Percentiles rank a stretch among this genome's conserved stretches.
Evolutionary conservation across 2,888 invertebrate genomes (phyloP).

Genomic region (Eretmocerus hayati): DNA sequence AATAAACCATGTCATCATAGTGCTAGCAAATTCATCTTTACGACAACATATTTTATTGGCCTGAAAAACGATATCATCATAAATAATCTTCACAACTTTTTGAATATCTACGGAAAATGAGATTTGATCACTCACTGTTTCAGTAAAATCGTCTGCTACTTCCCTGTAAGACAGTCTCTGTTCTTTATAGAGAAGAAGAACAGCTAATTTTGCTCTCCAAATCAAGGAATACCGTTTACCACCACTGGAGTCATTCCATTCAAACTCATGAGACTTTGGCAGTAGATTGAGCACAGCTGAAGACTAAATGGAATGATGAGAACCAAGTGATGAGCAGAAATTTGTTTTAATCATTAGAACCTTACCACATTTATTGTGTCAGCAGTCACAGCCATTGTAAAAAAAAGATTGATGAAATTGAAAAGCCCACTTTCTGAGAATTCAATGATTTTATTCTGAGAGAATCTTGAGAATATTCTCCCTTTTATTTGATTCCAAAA

Average conservation of each 20-base stretch:
- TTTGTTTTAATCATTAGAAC: conserved; percentile 27
- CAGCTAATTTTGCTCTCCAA: conserved; percentile 39
- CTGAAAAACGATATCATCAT: conserved; percentile 19
- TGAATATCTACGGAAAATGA: background rate
- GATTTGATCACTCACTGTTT: conserved; percentile 26
- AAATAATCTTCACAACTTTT: background rate
- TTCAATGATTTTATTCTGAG: conserved; percentile 51
- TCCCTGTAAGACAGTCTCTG: conserved; percentile 20
- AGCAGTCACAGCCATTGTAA: conserved; percentile 1
- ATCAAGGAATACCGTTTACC: conserved; percentile 31
- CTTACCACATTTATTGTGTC: background rate
- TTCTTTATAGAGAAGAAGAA: conserved; percentile 38
- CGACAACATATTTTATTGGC: conserved; percentile 38
- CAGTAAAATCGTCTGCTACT: conserved; percentile 27
- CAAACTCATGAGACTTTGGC: conserved; percentile 31
- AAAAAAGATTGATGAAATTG: conserved; percentile 49
- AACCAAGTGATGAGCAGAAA: background rate
- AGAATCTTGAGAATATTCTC: conserved; percentile 55
- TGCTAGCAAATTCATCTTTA: conserved; percentile 35
- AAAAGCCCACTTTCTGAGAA: conserved; percentile 53
- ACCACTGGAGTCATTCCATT: conserved; percentile 25
- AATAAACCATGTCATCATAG: conserved; percentile 38
- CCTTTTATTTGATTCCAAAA: conserved; percentile 52
- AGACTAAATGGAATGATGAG: conserved; percentile 27
- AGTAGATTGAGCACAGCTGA: conserved; percentile 38